Evolutionary conservation across 1,140 invertebrate genomes (phyloP), one percentile per base, ranked within the genome.

Genomic region (Cepaea nemoralis): DNA sequence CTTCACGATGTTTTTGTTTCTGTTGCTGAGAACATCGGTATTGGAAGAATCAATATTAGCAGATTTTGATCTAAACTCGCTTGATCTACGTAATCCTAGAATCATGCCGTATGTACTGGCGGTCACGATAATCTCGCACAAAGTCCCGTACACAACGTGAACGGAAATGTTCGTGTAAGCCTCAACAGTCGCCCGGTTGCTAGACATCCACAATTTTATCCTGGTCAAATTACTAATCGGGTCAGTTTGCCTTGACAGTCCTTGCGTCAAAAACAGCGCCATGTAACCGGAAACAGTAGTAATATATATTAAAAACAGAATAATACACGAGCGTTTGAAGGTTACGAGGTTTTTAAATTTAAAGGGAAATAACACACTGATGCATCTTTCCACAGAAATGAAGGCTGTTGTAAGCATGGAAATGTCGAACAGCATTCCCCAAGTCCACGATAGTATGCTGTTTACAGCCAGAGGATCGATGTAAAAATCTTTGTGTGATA

Each of bases 1-100:
- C 31, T 75, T 75, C 42, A 75, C 73, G 31, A 75, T 35, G 1
- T 33, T 45, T 33, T 48, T 45, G 22, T 75, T 45, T 55, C 31
- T 45, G 16, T 45, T 12, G 42, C 45, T 75, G 3, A 75, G 24
- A 35, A 27, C n/a, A 50, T 75, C 42, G 8, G 2, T 27, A 10
- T 27, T n/a, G 40, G 27, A 22, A 45, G 73, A 24, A 50, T 40
- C 27, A 12, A 31, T 74, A 22, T 27, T 45, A 27, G 40, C n/a
- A 19, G 6, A 45, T 6, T 10, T 19, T 50, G 27, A 55, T 45
- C 45, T 5, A 19, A 75, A 75, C 24, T 45, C 0, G 22, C 22
- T 35, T 31, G 39, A 75, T 19, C 45, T 1, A 1, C 31, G 40
- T 35, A 45, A 31, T 0, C 45, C 39, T 6, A 10, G 33, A 10